phyloP scores from a whole-genome alignment of 2,113 vertebrate genomes.

The Benitochromis conjunctus region DNA sequence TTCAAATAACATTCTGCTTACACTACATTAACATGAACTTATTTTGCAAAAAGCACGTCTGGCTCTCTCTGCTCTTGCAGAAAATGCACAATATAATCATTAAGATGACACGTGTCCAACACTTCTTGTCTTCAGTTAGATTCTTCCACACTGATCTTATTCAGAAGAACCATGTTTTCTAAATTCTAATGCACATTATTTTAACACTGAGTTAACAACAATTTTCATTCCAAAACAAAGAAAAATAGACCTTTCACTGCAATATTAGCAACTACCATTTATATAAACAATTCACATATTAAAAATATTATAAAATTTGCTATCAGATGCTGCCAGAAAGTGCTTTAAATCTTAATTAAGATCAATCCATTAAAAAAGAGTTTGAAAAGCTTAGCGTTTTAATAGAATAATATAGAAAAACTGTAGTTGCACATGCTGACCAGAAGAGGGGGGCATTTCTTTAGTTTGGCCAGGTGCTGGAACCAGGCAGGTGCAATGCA shows the following conservation, averaged over 20 bases:
- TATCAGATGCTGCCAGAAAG: not conserved
- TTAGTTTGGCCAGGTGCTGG: not conserved
- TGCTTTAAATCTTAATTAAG: not conserved
- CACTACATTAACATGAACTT: not conserved
- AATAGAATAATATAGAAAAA: not conserved
- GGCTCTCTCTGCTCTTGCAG: not conserved
- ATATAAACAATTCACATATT: not conserved
- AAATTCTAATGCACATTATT: no score
- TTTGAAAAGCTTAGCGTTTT: not conserved
- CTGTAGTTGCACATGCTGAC: slow-evolving; percentile 17
- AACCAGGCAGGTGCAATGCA: slow-evolving; percentile 18
- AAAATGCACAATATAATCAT: not conserved
- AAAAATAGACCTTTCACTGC: not conserved
- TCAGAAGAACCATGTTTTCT: not conserved
- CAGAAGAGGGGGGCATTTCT: slow-evolving; percentile 45
- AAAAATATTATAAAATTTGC: not conserved
- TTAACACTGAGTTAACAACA: no score
- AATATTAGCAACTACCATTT: not conserved
- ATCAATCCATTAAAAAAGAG: not conserved
- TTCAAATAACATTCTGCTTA: not conserved
- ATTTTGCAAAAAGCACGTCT: no score
- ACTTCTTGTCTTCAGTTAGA: not conserved
- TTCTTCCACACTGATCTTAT: not conserved
- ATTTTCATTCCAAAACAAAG: not conserved
- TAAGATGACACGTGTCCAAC: not conserved